phyloP scores from a whole-genome alignment of 2,113 vertebrate species.

The Thunnus maccoyii region DNA sequence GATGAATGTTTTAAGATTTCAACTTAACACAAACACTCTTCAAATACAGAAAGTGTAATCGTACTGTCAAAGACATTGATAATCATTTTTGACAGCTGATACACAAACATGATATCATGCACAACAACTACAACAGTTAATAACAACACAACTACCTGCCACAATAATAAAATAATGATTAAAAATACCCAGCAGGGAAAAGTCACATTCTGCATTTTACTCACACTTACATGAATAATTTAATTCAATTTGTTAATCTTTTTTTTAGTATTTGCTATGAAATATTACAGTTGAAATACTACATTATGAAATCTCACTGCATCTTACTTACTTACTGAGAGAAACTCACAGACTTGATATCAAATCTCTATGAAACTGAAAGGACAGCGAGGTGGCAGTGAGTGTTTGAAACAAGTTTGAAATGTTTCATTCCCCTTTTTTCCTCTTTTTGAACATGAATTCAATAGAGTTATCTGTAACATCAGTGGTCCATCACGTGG shows the following conservation, averaged over 20 bases:
- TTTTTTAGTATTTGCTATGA: no score
- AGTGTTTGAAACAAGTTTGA: neutral
- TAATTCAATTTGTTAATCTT: no score
- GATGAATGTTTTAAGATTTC: neutral
- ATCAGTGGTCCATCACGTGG: slow-evolving; percentile 15
- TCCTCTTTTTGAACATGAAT: neutral
- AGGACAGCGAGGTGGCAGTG: neutral
- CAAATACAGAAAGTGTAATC: neutral
- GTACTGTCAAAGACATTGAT: neutral
- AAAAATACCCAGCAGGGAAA: neutral
- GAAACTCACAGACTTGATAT: neutral
- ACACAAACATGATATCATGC: neutral
- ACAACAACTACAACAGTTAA: neutral
- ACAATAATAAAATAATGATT: no score
- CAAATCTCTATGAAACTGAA: neutral
- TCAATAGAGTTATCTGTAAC: neutral
- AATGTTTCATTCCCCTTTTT: neutral
- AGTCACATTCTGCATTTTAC: neutral
- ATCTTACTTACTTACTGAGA: neutral
- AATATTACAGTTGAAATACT: no score
- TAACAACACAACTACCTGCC: neutral
- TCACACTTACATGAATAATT: no score
- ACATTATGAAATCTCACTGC: neutral
- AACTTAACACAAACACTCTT: neutral
- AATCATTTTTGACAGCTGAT: neutral